Evolutionary conservation across 2,888 invertebrate species (phyloP), one percentile per base, ranked within the genome.

Genomic region (Trachelus tabidus): DNA sequence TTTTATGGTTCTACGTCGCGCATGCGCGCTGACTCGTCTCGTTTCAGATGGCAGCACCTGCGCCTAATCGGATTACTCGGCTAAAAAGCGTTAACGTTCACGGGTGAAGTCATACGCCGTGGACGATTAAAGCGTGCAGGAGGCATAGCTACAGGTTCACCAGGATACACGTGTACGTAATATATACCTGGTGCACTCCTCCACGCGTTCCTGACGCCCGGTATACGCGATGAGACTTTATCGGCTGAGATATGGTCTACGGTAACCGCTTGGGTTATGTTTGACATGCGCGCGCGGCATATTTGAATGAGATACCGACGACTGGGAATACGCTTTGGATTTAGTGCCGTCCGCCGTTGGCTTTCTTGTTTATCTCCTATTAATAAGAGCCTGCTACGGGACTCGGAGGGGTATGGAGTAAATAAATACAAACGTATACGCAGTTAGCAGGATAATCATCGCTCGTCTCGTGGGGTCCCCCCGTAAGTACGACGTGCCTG

Each of bases 31-130:
- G 71, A 34, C 71, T 34, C 71, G 71, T 71, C 71, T 34, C 56
- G 56, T 37, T 33, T 69, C 73, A 76, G 78, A 75, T 76, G 79
- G 77, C 82, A 77, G 78, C 84, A 85, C 83, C 83, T 83, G 84
- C 73, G 74, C 75, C 80, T 84, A 84, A 84, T 84, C 84, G 80
- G 84, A 85, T 84, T 84, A 84, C 81, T 73, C 68, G 75, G 73
- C 79, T 79, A 71, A 77, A 34, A 71, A 34, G 71, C 71, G 71
- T 71, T 71, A 69, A 69, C 31, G 69, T 30, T 15, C 15, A 31
- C 33, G 31, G 31, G 71, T 12, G 71, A 34, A 12, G 31, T 31
- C 15, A 15, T 31, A 11, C 4, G 31, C 31, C 9, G 23, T 56
- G 56, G 56, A 15, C 56, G 56, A 56, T 56, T 56, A 56, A 56